Evolutionary conservation across 2,113 vertebrate species (phyloP), one percentile per base, ranked within the genome.

Genomic region (Ancistrus triradiatus): DNA sequence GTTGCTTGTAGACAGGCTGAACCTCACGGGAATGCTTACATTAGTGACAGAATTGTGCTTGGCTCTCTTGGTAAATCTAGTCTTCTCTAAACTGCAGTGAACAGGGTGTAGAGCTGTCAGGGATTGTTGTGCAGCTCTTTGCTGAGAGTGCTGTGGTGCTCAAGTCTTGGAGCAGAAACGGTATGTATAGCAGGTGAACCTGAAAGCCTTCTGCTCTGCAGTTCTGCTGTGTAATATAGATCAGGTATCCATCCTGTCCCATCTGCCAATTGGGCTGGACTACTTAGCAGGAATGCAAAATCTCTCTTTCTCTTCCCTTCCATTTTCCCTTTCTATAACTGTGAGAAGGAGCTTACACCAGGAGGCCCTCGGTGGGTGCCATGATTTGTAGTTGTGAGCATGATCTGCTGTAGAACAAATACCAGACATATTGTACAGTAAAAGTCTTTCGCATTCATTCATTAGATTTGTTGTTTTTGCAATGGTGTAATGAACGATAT

Each of bases 121-220:
- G 27, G 27, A 31, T 3, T 31, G 27, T 4, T 31, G 3, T 31
- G 7, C 27, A 19, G 37, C 4, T 24, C 40, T 40, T n/a, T 22
- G 17, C 38, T 53, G 17, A 13, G 5, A 40, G 25, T 43, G 7
- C 21, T 35, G 7, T 7, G 21, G 38, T 25, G 14, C 38, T n/a
- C 6, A 42, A 3, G 1, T 2, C 13, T n/a, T 14, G n/a, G n/a
- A 42, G 1, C 6, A 5, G n/a, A n/a, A n/a, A 42, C 11, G 2
- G 38, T 15, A n/a, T 14, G 46, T 27, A 22, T 27, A 62, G 10
- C 19, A 13, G 13, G 40, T 59, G 56, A 0, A 11, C 28, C 6
- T n/a, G 10, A 46, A 27, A 59, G 28, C 21, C 33, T 51, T 63
- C 60, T 63, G 51, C 42, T 56, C 51, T 65, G 19, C 63, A 57